Conservation (phyloP, 1,140 invertebrate species). For the Pseudomyrmex sp. region DNA sequence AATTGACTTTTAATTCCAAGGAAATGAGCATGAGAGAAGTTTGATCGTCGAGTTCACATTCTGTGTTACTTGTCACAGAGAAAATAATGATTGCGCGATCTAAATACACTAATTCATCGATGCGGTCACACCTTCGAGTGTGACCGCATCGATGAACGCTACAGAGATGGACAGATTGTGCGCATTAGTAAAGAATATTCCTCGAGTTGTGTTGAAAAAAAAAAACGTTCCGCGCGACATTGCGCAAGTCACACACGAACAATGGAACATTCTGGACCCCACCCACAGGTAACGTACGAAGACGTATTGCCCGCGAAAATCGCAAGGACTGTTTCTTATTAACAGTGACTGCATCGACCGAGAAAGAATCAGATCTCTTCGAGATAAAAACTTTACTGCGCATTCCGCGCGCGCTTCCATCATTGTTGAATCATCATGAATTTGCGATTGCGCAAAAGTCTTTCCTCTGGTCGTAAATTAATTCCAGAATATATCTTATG, state of each 20-base stretch:
- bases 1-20: background rate
- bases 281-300: constrained; percentile 9
- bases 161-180: constrained; percentile 3
- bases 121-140: background rate
- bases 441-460: background rate
- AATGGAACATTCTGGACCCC: constrained; percentile 34
- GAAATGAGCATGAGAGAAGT: background rate
- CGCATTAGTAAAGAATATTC: background rate
- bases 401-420: background rate
- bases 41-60: too few relatives aligned
- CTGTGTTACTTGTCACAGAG: background rate
- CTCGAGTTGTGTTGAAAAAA: background rate
- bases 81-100: constrained; percentile 12
- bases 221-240: constrained; percentile 23
- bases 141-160: constrained; percentile 44
- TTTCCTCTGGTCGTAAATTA: too few relatives aligned
- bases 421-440: constrained; percentile 2
- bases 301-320: background rate
- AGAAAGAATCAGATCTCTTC: background rate
- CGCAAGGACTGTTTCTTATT: constrained; percentile 23
- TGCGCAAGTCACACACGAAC: constrained; percentile 7
- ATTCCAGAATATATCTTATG: too few relatives aligned
- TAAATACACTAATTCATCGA: background rate
- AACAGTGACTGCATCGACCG: constrained; percentile 35
- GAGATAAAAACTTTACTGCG: constrained; percentile 14